A percentile compares a stretch with the other conserved stretches of the same genome.
Conservation (phyloP, 1,140 invertebrate species). For the Vollenhovia emeryi region DNA sequence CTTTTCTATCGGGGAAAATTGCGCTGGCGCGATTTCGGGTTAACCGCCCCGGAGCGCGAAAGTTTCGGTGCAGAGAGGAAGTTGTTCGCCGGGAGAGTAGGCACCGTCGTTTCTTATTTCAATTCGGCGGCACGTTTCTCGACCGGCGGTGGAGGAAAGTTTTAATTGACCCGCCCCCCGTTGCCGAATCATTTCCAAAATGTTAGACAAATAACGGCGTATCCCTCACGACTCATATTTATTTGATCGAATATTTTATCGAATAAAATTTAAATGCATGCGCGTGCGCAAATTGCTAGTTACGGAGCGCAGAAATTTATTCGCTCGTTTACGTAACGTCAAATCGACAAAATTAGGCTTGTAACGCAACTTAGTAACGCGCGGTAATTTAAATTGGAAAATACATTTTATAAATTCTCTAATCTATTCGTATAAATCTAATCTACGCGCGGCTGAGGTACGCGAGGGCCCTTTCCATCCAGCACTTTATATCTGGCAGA, state of each 20-base stretch:
- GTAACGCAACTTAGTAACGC: not conserved
- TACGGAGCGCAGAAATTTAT: slow-evolving; percentile 1
- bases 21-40: slow-evolving; percentile 23
- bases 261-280: slow-evolving; percentile 5
- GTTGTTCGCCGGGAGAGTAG: not conserved
- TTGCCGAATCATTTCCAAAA: slow-evolving; percentile 48
- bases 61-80: not conserved
- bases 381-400: slow-evolving; percentile 31
- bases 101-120: slow-evolving; percentile 42
- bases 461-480: not conserved
- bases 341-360: slow-evolving; percentile 19
- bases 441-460: not conserved
- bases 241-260: not conserved
- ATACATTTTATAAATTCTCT: slow-evolving; percentile 13
- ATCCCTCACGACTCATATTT: not conserved
- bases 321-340: slow-evolving; percentile 24
- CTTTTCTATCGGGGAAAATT: slow-evolving; percentile 31
- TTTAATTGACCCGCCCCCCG: slow-evolving; percentile 49
- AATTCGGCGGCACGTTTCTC: slow-evolving; percentile 24
- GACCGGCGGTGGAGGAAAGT: slow-evolving; percentile 34
- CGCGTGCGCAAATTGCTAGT: not conserved
- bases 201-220: slow-evolving; percentile 45
- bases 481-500: not conserved
- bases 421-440: not conserved
- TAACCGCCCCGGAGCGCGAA: slow-evolving; percentile 15